Conservation (phyloP, 2,113 vertebrate genomes). For the Oreotrochilus melanogaster region DNA sequence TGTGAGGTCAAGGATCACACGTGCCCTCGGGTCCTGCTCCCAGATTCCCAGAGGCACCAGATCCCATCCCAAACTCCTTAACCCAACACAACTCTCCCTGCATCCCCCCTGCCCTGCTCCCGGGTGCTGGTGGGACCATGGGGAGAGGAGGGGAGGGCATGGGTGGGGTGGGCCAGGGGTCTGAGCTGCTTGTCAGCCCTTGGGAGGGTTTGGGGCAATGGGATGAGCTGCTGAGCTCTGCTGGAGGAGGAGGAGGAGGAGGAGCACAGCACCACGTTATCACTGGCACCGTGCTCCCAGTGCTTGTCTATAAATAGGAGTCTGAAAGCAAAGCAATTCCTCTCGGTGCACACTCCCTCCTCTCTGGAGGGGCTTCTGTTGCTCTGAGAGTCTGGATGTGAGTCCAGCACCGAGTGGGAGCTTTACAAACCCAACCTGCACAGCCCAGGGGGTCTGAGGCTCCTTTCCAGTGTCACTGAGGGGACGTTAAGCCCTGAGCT, state of each 20-base stretch:
- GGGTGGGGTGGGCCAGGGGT: background rate
- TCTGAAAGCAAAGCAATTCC: conserved; percentile 48
- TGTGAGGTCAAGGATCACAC: rapidly evolving
- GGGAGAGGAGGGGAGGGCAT: background rate
- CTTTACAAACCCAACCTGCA: background rate
- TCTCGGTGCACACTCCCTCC: background rate
- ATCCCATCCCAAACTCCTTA: rapidly evolving
- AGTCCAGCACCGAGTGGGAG: background rate
- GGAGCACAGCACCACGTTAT: too few species aligned
- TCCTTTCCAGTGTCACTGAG: background rate
- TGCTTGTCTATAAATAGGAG: conserved; percentile 30
- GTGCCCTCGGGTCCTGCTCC: background rate
- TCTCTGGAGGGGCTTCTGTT: background rate
- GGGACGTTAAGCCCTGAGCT: background rate
- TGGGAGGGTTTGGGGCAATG: rapidly evolving
- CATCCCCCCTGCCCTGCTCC: rapidly evolving
- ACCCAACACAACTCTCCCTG: rapidly evolving
- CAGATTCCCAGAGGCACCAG: rapidly evolving
- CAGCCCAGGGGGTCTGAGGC: background rate
- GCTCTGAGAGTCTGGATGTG: rapidly evolving
- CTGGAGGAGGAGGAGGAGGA: background rate
- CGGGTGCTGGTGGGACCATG: rapidly evolving
- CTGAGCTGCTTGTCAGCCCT: background rate
- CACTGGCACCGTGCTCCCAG: background rate
- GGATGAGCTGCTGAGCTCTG: background rate